Evolutionary conservation across 2,888 invertebrate genomes (phyloP), one percentile per base, ranked within the genome.

Genomic region (Limnephilus marmoratus): DNA sequence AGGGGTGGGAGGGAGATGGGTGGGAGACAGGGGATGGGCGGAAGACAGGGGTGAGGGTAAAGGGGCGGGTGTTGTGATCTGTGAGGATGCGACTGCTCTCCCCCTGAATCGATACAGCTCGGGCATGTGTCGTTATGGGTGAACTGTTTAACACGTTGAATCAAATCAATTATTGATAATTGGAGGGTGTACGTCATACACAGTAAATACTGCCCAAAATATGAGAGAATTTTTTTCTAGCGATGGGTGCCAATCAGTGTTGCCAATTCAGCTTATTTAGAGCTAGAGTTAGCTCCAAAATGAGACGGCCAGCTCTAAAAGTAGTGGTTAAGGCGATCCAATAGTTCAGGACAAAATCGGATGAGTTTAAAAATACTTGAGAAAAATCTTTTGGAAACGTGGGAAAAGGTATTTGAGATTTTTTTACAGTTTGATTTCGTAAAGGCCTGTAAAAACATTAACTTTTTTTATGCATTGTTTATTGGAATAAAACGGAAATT

Each of bases 101-200:
- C 80, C 68, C 37, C 49, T 49, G 24, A 80, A 89, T 89, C 88
- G 88, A 89, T 89, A 89, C 88, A 89, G 88, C 88, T 80, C 80
- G 18, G 88, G 88, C 88, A 89, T 89, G 88, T 88, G 88, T 80
- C 80, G 80, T 80, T 37, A 89, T 37, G 68, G 88, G 80, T 86
- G 45, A 37, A 89, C 45, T 49, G 49, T 86, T 49, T 49, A 53
- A 49, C 29, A 89, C 37, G n/a, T 34, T 80, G 37, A 89, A 88
- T 37, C 37, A 34, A 88, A 89, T 80, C 81, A 24, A 11, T 24
- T 31, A 89, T 89, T 81, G 53, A 29, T 87, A 83, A 83, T 83
- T 83, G 68, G 24, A 68, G 24, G 68, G 24, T 7, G n/a, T 68
- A 68, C n/a, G 5, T 68, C 24, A 68, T 24, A 24, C n/a, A 24